Percentiles rank a stretch among this genome's conserved stretches.
Conservation (phyloP, 2,113 vertebrate genomes). For the Pimephales promelas region DNA sequence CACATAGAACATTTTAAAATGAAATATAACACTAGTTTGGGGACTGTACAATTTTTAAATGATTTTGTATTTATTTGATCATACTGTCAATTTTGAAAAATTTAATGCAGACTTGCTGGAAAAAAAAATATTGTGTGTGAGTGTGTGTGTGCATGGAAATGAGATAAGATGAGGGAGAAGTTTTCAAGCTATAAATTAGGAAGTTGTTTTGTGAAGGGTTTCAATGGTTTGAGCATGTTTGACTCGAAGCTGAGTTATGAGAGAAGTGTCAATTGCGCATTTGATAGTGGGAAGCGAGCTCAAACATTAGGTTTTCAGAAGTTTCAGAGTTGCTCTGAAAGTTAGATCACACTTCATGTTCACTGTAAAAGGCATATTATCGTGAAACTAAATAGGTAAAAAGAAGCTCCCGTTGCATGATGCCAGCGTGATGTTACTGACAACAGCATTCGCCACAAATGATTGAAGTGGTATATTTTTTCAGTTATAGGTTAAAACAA, state of each 20-base stretch:
- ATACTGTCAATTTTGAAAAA: too few species aligned
- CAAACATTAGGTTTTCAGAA: background rate
- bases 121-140: too few species aligned
- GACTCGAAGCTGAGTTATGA: background rate
- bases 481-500: background rate
- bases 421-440: background rate
- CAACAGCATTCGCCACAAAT: background rate
- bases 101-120: too few species aligned
- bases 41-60: too few species aligned
- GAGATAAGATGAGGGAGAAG: background rate
- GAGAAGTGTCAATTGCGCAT: background rate
- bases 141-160: too few species aligned
- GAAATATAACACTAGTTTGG: background rate
- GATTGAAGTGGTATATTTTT: background rate
- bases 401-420: background rate
- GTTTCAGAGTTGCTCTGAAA: background rate
- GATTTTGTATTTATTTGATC: too few species aligned
- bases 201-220: background rate
- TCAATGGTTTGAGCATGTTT: background rate
- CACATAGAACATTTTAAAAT: background rate
- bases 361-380: background rate
- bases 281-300: background rate
- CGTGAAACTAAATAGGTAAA: background rate
- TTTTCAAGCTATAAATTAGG: background rate
- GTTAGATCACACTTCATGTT: background rate